These are phyloP conservation scores for Pangasianodon gigas DNA, from an alignment of 2,113 vertebrate species.

Conservation along the genomic window DNA sequence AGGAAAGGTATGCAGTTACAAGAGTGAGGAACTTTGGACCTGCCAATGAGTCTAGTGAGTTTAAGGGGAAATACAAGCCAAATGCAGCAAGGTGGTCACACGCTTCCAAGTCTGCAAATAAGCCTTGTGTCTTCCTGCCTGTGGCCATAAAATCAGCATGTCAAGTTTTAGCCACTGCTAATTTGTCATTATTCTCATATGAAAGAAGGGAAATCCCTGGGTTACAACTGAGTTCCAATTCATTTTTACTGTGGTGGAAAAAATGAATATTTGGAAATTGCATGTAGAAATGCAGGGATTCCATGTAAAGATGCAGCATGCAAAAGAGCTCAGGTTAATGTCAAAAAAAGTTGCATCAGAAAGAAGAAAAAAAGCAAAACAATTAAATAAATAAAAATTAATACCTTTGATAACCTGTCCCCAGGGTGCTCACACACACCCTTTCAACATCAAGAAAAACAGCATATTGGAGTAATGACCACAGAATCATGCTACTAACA, in stretches of 20 bases:
- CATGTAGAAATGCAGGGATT: constrained; percentile 48
- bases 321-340: constrained; percentile 33
- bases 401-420: constrained; percentile 5
- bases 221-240: constrained; percentile 48
- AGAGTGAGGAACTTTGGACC: neutral
- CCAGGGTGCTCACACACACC: neutral
- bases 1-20: neutral
- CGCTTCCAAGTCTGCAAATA: neutral
- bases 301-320: constrained; percentile 55
- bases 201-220: constrained; percentile 36
- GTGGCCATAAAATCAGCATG: constrained; percentile 2
- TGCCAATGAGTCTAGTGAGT: neutral
- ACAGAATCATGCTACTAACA: constrained; percentile 51
- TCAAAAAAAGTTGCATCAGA: constrained; percentile 9
- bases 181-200: constrained; percentile 64
- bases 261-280: constrained; percentile 57
- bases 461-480: constrained; percentile 15
- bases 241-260: constrained; percentile 57
- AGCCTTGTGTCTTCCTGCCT: constrained; percentile 20
- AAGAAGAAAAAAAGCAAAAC: neutral
- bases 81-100: neutral
- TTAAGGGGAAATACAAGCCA: neutral
- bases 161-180: neutral
- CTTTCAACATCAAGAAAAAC: constrained; percentile 21
- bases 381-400: neutral